phyloP scores from a whole-genome alignment of 1,140 invertebrate species.

The Pollicipes pollicipes region DNA sequence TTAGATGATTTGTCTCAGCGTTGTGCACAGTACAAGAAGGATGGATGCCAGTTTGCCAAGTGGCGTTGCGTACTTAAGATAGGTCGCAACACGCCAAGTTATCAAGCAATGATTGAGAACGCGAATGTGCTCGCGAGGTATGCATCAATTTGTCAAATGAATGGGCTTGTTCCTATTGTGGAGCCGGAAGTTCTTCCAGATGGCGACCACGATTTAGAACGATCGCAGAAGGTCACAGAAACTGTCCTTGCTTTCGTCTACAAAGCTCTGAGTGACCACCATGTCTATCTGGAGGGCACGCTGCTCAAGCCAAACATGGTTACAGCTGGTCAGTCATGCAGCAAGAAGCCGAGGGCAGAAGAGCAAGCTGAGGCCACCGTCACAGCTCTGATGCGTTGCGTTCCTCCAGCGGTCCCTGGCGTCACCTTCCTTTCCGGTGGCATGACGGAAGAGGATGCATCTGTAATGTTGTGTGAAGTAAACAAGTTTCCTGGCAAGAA shows the following conservation, averaged over 20 bases:
- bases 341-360: slow-evolving; percentile 50
- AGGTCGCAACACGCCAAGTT: slow-evolving; percentile 66
- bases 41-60: slow-evolving; percentile 87
- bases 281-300: slow-evolving; percentile 93
- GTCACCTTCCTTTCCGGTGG: slow-evolving; percentile 90
- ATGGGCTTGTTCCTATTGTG: slow-evolving; percentile 91
- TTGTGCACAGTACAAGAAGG: slow-evolving; percentile 95
- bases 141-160: slow-evolving; percentile 87
- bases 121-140: slow-evolving; percentile 91
- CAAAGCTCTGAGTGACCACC: slow-evolving; percentile 91
- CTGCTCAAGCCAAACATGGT: slow-evolving; percentile 98
- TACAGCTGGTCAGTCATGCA: slow-evolving; percentile 62
- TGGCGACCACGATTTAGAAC: slow-evolving; percentile 79
- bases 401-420: slow-evolving; percentile 79
- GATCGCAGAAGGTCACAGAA: slow-evolving; percentile 88
- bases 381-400: slow-evolving; percentile 66
- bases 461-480: slow-evolving; percentile 84
- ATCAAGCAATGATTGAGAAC: slow-evolving; percentile 79
- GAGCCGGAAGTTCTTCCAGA: slow-evolving; percentile 80
- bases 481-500: slow-evolving; percentile 62
- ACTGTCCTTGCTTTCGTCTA: slow-evolving; percentile 85
- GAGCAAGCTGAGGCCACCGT: slow-evolving; percentile 66
- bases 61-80: slow-evolving; percentile 96
- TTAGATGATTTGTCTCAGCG: slow-evolving; percentile 83
- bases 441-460: slow-evolving; percentile 90